Evolutionary conservation across 2,113 vertebrate genomes (phyloP).

Genomic region (Orthonyx spaldingii): DNA sequence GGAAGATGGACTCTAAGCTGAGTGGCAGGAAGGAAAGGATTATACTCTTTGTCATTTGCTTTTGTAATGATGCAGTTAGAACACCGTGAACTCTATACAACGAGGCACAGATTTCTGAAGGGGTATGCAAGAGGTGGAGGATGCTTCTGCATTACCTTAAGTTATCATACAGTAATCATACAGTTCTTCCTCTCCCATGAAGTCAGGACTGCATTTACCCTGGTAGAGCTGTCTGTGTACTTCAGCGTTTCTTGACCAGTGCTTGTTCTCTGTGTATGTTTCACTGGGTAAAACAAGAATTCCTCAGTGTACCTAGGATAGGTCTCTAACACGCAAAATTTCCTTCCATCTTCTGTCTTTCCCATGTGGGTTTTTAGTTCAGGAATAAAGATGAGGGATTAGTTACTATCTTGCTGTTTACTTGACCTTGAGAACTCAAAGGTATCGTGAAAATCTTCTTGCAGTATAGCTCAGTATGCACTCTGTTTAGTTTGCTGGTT

Average conservation of each 20-base stretch:
- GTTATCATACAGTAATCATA: not conserved
- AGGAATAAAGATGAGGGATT: not conserved
- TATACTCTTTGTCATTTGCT: not conserved
- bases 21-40: not conserved
- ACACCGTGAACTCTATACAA: not conserved
- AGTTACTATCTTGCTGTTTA: not conserved
- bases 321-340: not conserved
- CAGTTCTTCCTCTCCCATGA: not conserved
- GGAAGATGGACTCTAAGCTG: not conserved
- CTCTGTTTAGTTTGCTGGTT: not conserved
- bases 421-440: not conserved
- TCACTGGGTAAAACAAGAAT: not conserved
- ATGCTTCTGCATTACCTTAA: not conserved
- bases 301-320: not conserved
- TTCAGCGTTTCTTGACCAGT: not conserved
- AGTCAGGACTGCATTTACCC: not conserved
- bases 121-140: not conserved
- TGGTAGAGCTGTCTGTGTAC: not conserved
- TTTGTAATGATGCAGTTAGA: not conserved
- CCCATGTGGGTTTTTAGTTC: not conserved
- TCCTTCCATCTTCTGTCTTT: not conserved
- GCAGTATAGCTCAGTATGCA: not conserved
- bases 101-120: not conserved
- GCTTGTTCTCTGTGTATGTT: not conserved
- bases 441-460: not conserved